Evolutionary conservation across 2,888 invertebrate genomes (phyloP), one percentile per base, ranked within the genome.

Genomic region (Eupeodes latifasciatus): DNA sequence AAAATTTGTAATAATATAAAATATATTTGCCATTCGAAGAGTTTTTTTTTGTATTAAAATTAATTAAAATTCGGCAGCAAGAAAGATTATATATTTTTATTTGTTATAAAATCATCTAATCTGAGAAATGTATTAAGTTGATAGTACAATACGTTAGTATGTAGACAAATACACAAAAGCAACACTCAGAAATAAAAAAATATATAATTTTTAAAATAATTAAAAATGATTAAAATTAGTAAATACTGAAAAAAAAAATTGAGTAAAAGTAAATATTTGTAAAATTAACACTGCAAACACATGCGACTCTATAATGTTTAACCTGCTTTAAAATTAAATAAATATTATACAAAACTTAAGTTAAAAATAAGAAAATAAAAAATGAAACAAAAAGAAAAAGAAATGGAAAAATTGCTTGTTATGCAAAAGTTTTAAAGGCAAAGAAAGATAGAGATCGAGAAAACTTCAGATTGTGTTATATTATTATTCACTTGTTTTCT

Each of bases 221-320:
- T 66, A 51, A 40, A 19, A 66, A 34, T n/a, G 44, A 47, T 61
- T 72, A 49, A 75, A 51, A 69, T n/a, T 59, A 53, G 53, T 55
- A 40, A 53, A 57, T 40, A 40, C 9, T 7, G 5, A 51, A 34
- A 64, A 51, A 34, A 64, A 11, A 62, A 76, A 74, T 53, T 51
- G 47, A 80, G 66, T 79, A 55, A 78, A 88, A 75, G 77, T 61
- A 72, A 59, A 44, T 84, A 78, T 27, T 77, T 76, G 61, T 78
- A 77, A 89, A 85, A 81, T 69, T 80, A 90, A 90, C 89, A 89
- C 90, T 91, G 90, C 89, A 91, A 90, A 90, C 90, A 85, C 90
- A 91, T 91, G 91, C 91, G 75, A 72, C 75, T 78, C 88, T 85
- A 88, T 36, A 62, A 85, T 44, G 36, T 40, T 78, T 62, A 64